Conservation (phyloP, 2,888 invertebrate genomes). For the Agrotis puta region DNA sequence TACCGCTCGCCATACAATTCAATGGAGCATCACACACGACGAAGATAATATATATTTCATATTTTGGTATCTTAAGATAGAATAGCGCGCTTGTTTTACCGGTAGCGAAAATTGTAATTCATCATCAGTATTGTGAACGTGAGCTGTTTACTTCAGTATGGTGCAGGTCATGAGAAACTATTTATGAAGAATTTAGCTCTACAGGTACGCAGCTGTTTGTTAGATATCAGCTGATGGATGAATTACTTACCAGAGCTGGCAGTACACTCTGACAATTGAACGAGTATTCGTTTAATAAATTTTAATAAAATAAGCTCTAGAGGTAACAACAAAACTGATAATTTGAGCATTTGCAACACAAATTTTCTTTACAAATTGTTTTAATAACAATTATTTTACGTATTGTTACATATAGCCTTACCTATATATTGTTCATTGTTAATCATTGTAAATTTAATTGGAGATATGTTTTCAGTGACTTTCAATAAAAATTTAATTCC, state of each 20-base stretch:
- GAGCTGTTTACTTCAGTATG: no score
- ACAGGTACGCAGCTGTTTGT: not conserved
- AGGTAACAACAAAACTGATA: conserved; percentile 5
- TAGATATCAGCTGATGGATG: not conserved
- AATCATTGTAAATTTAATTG: not conserved
- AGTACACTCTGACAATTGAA: not conserved
- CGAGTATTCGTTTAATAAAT: conserved; percentile 26
- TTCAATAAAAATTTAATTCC: not conserved
- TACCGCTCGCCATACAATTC: no score
- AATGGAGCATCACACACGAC: no score
- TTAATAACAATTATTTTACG: not conserved
- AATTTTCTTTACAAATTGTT: not conserved
- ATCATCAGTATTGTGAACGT: no score
- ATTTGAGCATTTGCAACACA: conserved; percentile 11
- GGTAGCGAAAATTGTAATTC: no score
- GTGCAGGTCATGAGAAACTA: no score
- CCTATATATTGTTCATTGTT: no score
- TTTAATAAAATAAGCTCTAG: conserved; percentile 10
- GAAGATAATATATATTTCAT: no score
- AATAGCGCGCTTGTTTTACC: no score
- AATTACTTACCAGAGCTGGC: not conserved
- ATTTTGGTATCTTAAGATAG: no score
- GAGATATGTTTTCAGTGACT: conserved; percentile 46
- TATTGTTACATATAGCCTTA: not conserved
- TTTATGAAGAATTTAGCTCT: not conserved